These are phyloP conservation scores for Porites australiensis DNA, from an alignment of 64 coral and sea anemone species.

Conservation along the genomic window DNA sequence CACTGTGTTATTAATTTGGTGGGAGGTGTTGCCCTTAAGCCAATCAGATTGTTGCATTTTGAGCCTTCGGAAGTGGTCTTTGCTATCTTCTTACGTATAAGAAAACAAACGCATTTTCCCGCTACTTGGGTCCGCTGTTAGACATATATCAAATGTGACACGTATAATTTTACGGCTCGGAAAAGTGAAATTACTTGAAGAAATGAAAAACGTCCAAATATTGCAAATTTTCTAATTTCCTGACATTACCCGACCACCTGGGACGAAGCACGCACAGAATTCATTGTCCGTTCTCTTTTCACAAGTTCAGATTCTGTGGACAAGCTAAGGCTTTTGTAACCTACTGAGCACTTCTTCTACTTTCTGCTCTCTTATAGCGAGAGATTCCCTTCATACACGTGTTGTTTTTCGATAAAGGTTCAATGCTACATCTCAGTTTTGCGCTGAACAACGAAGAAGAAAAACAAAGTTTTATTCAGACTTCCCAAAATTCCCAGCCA, in stretches of 20 bases:
- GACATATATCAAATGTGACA: slow-evolving; percentile 30
- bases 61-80: slow-evolving; percentile 43
- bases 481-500: too few relatives aligned
- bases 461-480: too few relatives aligned
- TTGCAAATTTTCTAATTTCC: slow-evolving; percentile 21
- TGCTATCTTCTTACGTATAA: slow-evolving; percentile 23
- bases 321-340: too few relatives aligned
- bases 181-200: not conserved
- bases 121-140: slow-evolving; percentile 5
- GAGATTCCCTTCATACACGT: too few relatives aligned
- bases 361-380: too few relatives aligned
- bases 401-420: too few relatives aligned
- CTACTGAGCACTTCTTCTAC: too few relatives aligned
- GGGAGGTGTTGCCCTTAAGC: slow-evolving; percentile 1
- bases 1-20: slow-evolving; percentile 46
- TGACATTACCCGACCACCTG: slow-evolving; percentile 19
- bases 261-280: slow-evolving; percentile 22
- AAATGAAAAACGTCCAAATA: slow-evolving; percentile 16
- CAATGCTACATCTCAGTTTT: too few relatives aligned
- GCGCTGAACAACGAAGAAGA: too few relatives aligned
- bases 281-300: not conserved
- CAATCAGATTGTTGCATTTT: slow-evolving; percentile 6
- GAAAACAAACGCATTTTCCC: slow-evolving; percentile 11
- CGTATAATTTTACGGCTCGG: slow-evolving; percentile 23
- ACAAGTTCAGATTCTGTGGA: too few relatives aligned